These are phyloP conservation scores for Clitarchus hookeri DNA, from an alignment of 2,888 invertebrate genomes.

Conservation along the genomic window DNA sequence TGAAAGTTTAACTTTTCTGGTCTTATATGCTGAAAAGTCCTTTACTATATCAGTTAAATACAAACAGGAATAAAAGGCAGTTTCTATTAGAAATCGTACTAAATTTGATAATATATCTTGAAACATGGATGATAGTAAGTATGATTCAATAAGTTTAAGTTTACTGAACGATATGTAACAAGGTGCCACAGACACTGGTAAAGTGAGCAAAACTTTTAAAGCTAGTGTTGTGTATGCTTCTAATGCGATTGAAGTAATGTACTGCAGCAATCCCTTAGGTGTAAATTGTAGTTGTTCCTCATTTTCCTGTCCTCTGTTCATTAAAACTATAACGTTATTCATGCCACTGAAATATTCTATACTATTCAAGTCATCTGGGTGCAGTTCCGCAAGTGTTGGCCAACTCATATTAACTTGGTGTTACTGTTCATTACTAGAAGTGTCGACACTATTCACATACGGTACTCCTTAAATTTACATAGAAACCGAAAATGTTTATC, in stretches of 20 bases:
- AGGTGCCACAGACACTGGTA: neutral
- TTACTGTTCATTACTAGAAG: neutral
- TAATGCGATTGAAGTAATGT: neutral
- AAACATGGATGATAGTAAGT: neutral
- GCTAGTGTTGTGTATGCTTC: neutral
- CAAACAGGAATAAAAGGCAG: neutral
- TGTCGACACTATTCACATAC: neutral
- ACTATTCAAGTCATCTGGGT: neutral
- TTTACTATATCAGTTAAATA: neutral
- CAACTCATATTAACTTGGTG: neutral
- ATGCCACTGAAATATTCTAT: neutral
- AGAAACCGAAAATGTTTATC: neutral
- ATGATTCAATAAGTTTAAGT: neutral
- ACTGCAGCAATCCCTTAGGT: neutral
- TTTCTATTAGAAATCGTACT: no score
- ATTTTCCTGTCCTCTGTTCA: neutral
- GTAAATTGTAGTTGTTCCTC: neutral
- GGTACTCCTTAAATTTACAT: neutral
- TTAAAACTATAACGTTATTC: neutral
- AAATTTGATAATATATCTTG: slow-evolving; percentile 7
- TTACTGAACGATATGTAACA: slow-evolving; percentile 15
- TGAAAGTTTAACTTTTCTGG: no score
- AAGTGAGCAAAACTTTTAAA: neutral
- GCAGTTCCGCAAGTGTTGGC: neutral
- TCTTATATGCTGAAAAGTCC: neutral